phyloP scores from a whole-genome alignment of 2,888 invertebrate species.

The Orgyia antiqua region DNA sequence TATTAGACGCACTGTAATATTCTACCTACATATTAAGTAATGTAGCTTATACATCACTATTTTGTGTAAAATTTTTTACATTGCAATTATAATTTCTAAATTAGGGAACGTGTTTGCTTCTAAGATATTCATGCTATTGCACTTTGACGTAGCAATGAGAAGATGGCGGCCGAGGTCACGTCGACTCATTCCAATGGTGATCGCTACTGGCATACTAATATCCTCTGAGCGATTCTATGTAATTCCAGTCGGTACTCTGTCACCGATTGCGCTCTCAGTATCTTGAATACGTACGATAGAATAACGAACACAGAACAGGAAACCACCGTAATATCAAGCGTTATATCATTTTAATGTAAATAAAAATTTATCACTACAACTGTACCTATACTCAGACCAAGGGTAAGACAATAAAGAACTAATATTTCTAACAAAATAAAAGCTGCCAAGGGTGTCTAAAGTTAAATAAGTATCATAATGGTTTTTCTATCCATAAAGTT shows the following conservation, averaged over 20 bases:
- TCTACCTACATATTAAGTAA: no score
- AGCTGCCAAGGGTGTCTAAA: no score
- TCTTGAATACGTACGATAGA: conserved; percentile 62
- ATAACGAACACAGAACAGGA: conserved; percentile 8
- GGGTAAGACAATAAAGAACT: no score
- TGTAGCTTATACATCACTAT: no score
- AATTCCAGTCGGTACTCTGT: conserved; percentile 59
- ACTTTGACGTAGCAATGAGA: conserved; percentile 55
- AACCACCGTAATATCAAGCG: conserved; percentile 16
- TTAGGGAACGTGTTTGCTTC: no score
- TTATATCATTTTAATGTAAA: no score
- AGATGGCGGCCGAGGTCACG: conserved; percentile 54
- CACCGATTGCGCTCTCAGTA: conserved; percentile 55
- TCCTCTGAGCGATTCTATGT: conserved; percentile 62
- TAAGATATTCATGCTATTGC: conserved; percentile 56
- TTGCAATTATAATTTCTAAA: no score
- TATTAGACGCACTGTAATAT: no score
- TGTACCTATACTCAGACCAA: no score
- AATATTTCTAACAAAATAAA: no score
- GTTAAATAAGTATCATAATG: conserved; percentile 20
- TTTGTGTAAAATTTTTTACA: no score
- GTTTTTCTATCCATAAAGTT: conserved; percentile 29
- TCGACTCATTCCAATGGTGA: conserved; percentile 69
- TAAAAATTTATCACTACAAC: no score
- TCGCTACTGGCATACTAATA: conserved; percentile 71